Base-by-base conservation (phyloP, 2,888 invertebrate species). In the Coenonympha arcania region DNA sequence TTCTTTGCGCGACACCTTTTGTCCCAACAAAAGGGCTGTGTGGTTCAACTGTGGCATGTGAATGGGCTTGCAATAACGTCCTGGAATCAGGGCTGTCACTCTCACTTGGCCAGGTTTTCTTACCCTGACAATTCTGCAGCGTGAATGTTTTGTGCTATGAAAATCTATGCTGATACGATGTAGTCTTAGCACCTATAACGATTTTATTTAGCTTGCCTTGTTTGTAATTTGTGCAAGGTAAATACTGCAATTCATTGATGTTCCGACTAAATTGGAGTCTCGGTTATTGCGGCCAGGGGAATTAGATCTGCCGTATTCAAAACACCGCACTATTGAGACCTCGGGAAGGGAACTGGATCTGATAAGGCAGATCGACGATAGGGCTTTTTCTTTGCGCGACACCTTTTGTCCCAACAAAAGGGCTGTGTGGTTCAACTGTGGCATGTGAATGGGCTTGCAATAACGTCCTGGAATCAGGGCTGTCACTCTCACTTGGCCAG, bases 381-480 rank as follows among this genome's bases (percentile, higher is more conserved):
- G 76, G 77, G 77, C 71, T 83, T 85, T 85, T 85, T 83, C 85
- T 84, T 84, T 77, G 71, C 78, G 75, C 83, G 84, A 85, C 85
- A 86, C 85, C 84, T 86, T n/a, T 86, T 84, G 85, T 84, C 83
- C 84, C 80, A 74, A 86, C 85, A 86, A 86, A 84, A 71, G 71
- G 76, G 70, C 81, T 85, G 83, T 85, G 83, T 81, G 80, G 81
- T 76, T 80, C 73, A 74, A 73, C 76, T 70, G 73, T 85, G 85
- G 85, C 85, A 81, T 83, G 77, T 86, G 84, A 86, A 86, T 85
- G 75, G 85, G 79, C 79, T 77, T 75, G 83, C 84, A 83, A 85
- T 85, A 85, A 81, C 84, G 79, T 80, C 83, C 79, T 73, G 39
- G 20, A 3, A 13, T 13, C 15, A 39, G 39, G 39, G 39, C 3